phyloP scores from a whole-genome alignment of 2,113 vertebrate genomes.

The Psittacara wagleri region DNA sequence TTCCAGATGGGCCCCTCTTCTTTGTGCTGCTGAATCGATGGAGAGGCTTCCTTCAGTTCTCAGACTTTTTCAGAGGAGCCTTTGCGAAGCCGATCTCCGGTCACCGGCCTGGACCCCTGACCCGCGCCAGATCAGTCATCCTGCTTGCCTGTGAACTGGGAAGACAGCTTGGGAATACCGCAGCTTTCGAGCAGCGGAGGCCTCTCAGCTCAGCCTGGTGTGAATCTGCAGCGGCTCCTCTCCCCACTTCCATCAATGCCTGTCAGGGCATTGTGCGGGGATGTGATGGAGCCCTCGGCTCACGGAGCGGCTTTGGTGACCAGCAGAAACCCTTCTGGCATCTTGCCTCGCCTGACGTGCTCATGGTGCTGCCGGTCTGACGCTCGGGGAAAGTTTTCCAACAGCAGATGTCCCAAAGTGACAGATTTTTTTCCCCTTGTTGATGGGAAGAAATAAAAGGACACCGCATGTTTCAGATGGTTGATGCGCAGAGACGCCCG shows the following conservation, averaged over 20 bases:
- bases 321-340: constrained; percentile 66
- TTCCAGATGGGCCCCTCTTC: constrained; percentile 58
- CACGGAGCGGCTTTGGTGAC: constrained; percentile 66
- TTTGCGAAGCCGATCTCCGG: constrained; percentile 69
- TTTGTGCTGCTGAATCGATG: constrained; percentile 58
- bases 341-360: constrained; percentile 72
- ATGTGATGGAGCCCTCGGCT: constrained; percentile 24
- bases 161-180: constrained; percentile 71
- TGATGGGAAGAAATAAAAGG: constrained; percentile 19
- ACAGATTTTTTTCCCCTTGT: not conserved
- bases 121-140: constrained; percentile 82
- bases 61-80: constrained; percentile 56
- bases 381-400: constrained; percentile 59
- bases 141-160: constrained; percentile 72
- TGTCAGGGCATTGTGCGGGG: constrained; percentile 49
- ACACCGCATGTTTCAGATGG: constrained; percentile 43
- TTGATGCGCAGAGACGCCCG: not conserved
- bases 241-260: constrained; percentile 58
- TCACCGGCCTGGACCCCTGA: constrained; percentile 79
- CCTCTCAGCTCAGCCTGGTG: constrained; percentile 38
- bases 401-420: constrained; percentile 66
- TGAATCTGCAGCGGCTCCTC: constrained; percentile 28
- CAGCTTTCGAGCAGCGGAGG: not conserved
- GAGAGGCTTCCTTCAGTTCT: constrained; percentile 46
- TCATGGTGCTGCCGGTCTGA: constrained; percentile 71